Base-by-base conservation (phyloP, 2,888 invertebrate genomes). In the Sericinus montela region DNA sequence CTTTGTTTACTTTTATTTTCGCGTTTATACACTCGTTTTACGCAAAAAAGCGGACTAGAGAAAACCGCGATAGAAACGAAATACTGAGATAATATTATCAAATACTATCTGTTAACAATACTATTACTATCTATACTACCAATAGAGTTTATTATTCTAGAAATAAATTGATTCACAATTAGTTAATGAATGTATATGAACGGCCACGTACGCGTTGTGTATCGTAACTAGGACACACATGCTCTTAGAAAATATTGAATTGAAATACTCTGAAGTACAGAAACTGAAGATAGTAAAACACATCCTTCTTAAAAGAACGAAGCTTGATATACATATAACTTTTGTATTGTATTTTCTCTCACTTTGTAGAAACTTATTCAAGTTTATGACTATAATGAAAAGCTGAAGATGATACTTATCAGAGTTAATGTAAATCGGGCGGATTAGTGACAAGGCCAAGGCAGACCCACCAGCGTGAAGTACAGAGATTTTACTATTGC, bases 1-100 rank as follows among this genome's bases (percentile, higher is more conserved):
- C 56, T 68, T 63, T 70, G 65, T 72, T 72, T 69, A 67, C 63
- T 51, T 63, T 61, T 67, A 63, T 58, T 55, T 50, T 45, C 43
- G 48, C 55, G 53, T 58, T 60, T 59, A 63, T 58, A 37, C 52
- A 60, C 62, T 57, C 50, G 35, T 53, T 48, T 37, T 37, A 36
- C 38, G 36, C 46, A 30, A 43, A 29, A n/a, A 44, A 30, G 47
- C 40, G 46, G 49, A 38, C 14, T 39, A 23, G 36, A 45, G 44
- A 44, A n/a, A n/a, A 38, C 3, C 40, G n/a, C 14, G 14, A 16
- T 11, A 19, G 7, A 32, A 40, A 45, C 48, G 30, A 37, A 38
- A 43, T 36, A 49, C 35, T 48, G 44, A 45, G 44, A 44, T 42
- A 38, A 37, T 15, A n/a, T n/a, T n/a, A n/a, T n/a, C n/a, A n/a